Conservation (phyloP, 2,113 vertebrate species). For the Vidua chalybeata region DNA sequence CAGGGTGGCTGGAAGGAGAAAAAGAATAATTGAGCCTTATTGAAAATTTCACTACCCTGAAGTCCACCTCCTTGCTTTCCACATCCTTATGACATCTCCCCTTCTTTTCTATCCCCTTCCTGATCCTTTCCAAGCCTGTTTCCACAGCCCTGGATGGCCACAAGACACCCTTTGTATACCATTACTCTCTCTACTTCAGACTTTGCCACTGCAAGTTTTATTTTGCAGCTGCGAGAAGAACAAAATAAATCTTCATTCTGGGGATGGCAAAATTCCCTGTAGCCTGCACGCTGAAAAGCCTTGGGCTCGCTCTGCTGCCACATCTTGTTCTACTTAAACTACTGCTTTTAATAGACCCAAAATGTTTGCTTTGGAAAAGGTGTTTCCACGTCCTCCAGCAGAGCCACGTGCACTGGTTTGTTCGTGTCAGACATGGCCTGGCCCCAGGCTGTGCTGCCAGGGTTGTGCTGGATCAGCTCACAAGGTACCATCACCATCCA, state of each 20-base stretch:
- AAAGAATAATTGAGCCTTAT: not conserved
- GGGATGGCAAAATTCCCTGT: not conserved
- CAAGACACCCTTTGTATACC: not conserved
- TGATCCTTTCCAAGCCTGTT: not conserved
- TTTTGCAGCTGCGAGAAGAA: not conserved
- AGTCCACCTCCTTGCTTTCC: not conserved
- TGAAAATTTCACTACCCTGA: not conserved
- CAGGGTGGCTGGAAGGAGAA: not conserved
- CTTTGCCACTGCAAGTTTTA: not conserved
- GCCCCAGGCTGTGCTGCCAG: not conserved
- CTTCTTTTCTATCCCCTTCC: not conserved
- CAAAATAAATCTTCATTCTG: not conserved
- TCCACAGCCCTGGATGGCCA: not conserved
- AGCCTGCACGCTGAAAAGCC: not conserved
- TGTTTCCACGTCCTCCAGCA: not conserved
- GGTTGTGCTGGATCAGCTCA: not conserved
- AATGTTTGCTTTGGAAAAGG: not conserved
- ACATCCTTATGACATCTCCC: not conserved
- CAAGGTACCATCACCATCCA: not conserved
- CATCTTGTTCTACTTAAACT: conserved; percentile 24
- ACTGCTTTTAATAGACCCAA: conserved; percentile 1
- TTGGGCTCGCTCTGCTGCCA: not conserved
- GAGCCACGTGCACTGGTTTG: not conserved
- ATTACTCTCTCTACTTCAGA: not conserved
- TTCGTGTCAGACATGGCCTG: not conserved